Evolutionary conservation across 1,140 invertebrate species (phyloP), one percentile per base, ranked within the genome.

Genomic region (Lepidotrigona ventralis): DNA sequence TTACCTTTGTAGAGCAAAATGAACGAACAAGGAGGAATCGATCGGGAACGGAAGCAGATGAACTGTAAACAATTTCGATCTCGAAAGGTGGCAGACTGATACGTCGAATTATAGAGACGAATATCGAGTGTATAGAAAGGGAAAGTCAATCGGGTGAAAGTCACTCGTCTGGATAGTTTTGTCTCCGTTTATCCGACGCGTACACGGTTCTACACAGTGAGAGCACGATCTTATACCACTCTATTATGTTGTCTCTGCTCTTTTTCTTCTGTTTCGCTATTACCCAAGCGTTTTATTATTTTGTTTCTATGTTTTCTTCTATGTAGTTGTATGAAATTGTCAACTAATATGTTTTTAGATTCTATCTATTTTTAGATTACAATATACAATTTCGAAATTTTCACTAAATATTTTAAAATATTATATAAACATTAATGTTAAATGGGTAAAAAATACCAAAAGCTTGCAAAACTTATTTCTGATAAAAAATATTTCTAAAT

Each of bases 91-190:
- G 29, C 17, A 26, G 15, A 23, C 51, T 29, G 64, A 79, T 46
- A 80, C 58, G 66, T 88, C n/a, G 79, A 84, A 86, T 84, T 87
- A 77, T 72, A 26, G 84, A 74, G 74, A 66, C 63, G 85, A 66
- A 85, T 86, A 23, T 53, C 33, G 66, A 64, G 60, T 64, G 51
- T 21, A 90, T 90, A 92, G 92, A 92, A 92, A 92, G 92, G 92
- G 91, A 92, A 92, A 92, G 92, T 92, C 90, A 90, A 87, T 86
- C 83, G 58, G 84, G 89, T 89, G 89, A 90, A 90, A 90, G 85
- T 90, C 87, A 81, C 84, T 84, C 39, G 84, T 33, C 69, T 58
- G 66, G 85, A 88, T 86, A 88, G 79, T 88, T 88, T 84, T 84
- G 76, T 64, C 75, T 86, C 63, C 66, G 54, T 88, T 84, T 81